Percentiles rank a stretch among this genome's conserved stretches.
These are phyloP conservation scores for Gonatopus flavifemur DNA, from an alignment of 1,140 invertebrate species.

Conservation along the genomic window DNA sequence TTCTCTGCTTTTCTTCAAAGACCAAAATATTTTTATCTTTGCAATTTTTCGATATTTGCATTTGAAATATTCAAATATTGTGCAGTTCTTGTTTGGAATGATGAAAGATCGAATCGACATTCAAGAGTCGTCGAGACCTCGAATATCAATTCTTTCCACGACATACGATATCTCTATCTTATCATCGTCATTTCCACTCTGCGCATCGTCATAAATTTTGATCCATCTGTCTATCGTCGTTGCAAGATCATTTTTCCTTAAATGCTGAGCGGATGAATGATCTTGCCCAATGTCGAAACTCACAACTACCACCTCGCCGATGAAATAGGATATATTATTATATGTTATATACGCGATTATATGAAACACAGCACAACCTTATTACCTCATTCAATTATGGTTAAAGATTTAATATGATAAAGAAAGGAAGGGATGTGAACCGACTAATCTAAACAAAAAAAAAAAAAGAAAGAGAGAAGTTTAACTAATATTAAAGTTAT, in stretches of 20 bases:
- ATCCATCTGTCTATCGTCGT: background rate
- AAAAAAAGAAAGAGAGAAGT: too few relatives aligned
- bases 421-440: slow-evolving; percentile 39
- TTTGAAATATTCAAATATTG: too few relatives aligned
- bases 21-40: too few relatives aligned
- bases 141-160: too few relatives aligned
- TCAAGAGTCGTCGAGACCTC: too few relatives aligned
- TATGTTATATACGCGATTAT: too few relatives aligned
- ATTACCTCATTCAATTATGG: slow-evolving; percentile 58
- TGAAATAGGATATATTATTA: slow-evolving; percentile 29
- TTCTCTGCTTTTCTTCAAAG: too few relatives aligned
- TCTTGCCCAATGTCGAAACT: slow-evolving; percentile 25
- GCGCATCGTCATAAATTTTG: slow-evolving; percentile 14
- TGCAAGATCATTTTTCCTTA: slow-evolving; percentile 2
- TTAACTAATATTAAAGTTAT: slow-evolving; percentile 56
- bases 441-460: slow-evolving; percentile 41
- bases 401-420: slow-evolving; percentile 53
- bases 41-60: too few relatives aligned
- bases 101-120: too few relatives aligned
- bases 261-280: slow-evolving; percentile 17
- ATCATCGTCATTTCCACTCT: slow-evolving; percentile 19
- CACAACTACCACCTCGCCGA: slow-evolving; percentile 35
- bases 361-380: slow-evolving; percentile 52
- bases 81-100: too few relatives aligned
- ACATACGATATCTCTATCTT: too few relatives aligned